Conservation (phyloP, 2,888 invertebrate species). For the Chalcis sispes region DNA sequence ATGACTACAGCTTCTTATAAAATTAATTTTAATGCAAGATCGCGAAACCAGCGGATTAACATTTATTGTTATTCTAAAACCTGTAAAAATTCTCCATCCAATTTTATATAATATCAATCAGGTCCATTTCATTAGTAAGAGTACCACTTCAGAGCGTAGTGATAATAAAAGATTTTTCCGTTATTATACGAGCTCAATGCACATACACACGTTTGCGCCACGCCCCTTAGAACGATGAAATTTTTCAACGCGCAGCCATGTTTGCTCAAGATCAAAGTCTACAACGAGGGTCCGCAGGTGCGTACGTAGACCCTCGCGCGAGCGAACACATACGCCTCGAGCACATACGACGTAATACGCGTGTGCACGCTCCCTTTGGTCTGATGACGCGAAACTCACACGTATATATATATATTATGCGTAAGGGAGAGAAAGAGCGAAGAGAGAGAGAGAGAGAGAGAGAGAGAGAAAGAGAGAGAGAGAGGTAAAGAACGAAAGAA, state of each 20-base stretch:
- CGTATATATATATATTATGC: too few relatives aligned
- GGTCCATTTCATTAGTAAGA: constrained; percentile 11
- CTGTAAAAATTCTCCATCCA: background rate
- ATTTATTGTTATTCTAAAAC: too few relatives aligned
- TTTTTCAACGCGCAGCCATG: constrained; percentile 64
- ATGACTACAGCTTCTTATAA: too few relatives aligned
- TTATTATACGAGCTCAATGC: constrained; percentile 8
- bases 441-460: constrained; percentile 19
- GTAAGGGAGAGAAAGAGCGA: constrained; percentile 8
- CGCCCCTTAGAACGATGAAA: constrained; percentile 66
- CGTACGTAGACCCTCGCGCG: constrained; percentile 44
- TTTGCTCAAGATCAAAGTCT: constrained; percentile 65
- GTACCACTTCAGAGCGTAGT: background rate
- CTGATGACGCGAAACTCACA: constrained; percentile 42
- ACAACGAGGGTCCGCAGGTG: constrained; percentile 62
- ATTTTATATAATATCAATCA: background rate
- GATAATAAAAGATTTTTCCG: constrained; percentile 4
- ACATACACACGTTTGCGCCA: constrained; percentile 60
- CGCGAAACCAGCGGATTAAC: too few relatives aligned
- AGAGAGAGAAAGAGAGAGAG: constrained; percentile 37
- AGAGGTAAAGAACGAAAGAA: constrained; percentile 7
- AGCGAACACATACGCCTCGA: background rate
- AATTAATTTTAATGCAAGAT: too few relatives aligned
- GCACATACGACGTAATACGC: background rate
- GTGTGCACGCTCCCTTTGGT: constrained; percentile 20